A percentile compares a stretch with the other conserved stretches of the same genome.
Conservation (phyloP, 2,888 invertebrate genomes). For the Toxonevra muliebris region DNA sequence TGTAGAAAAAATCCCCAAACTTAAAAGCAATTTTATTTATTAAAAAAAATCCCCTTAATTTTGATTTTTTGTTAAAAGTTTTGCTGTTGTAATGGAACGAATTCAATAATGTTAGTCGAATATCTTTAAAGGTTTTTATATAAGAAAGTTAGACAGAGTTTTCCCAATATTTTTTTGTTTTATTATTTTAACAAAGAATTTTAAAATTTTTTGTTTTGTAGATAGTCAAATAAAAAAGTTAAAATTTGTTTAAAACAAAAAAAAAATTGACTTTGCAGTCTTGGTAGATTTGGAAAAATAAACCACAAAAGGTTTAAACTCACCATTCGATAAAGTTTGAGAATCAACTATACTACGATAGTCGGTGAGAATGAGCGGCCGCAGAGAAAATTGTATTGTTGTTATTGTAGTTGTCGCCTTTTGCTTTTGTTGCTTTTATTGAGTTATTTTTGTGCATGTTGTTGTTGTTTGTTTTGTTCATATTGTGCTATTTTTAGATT, state of each 20-base stretch:
- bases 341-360: neutral
- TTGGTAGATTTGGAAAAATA: neutral
- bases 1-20: no score
- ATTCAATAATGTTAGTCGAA: no score
- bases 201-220: no score
- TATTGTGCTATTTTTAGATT: neutral
- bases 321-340: neutral
- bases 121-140: no score
- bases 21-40: no score
- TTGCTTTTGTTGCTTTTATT: neutral
- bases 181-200: no score
- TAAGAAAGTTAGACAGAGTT: no score
- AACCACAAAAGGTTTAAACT: neutral
- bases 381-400: neutral
- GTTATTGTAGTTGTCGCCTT: neutral
- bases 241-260: neutral
- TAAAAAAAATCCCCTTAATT: no score
- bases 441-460: conserved; percentile 1
- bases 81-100: no score
- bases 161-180: no score
- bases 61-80: no score
- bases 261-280: neutral
- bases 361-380: neutral
- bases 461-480: neutral
- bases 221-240: no score